Evolutionary conservation across 2,888 invertebrate species (phyloP).

Genomic region (Hanleya hanleyi): DNA sequence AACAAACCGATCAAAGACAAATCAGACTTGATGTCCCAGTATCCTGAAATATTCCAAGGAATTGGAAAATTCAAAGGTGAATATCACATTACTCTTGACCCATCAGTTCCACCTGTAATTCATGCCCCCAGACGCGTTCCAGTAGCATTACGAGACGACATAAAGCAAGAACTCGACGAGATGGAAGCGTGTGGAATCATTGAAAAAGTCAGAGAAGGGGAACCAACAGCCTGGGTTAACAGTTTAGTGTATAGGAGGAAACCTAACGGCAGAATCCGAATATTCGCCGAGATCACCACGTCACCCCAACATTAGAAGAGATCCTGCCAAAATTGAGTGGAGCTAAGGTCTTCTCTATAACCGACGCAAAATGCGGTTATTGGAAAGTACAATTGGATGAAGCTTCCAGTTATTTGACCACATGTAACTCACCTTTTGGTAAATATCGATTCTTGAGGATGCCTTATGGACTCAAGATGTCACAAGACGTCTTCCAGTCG

Average conservation of each 20-base stretch:
- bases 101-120: not conserved
- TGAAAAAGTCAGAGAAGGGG: not conserved
- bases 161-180: conserved; percentile 1
- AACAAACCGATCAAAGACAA: not conserved
- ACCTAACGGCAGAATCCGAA: too few species aligned
- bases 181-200: conserved; percentile 1
- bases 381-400: conserved; percentile 26
- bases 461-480: conserved; percentile 7
- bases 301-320: conserved; percentile 27
- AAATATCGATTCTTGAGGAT: not conserved
- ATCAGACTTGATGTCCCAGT: not conserved
- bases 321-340: conserved; percentile 21
- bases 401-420: conserved; percentile 7
- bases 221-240: conserved; percentile 25
- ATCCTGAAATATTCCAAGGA: conserved; percentile 10
- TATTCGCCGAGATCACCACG: conserved; percentile 17
- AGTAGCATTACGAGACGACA: not conserved
- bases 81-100: not conserved
- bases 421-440: conserved; percentile 23
- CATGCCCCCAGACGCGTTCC: conserved; percentile 1
- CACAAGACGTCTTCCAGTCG: conserved; percentile 13
- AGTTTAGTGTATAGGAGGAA: conserved; percentile 20
- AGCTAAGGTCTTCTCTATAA: conserved; percentile 23
- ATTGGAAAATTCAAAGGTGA: conserved; percentile 12
- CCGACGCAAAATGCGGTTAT: conserved; percentile 33